Conservation (phyloP, 2,113 vertebrate species). For the Cyanocitta stelleri region DNA sequence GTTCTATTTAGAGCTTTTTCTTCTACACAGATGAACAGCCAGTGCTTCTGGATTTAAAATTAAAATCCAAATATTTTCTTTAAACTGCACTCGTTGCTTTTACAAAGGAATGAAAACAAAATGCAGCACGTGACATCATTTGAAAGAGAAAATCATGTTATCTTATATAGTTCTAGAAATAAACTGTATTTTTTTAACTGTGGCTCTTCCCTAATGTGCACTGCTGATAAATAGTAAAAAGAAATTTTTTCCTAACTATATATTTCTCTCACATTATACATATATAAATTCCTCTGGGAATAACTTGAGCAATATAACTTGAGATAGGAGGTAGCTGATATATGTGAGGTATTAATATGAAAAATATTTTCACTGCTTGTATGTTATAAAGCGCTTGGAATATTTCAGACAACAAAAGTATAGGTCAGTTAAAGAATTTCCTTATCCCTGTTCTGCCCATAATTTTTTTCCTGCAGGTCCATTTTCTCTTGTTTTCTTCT, state of each 20-base stretch:
- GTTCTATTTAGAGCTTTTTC: not conserved
- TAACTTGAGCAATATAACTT: slow-evolving; percentile 53
- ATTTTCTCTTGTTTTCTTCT: slow-evolving; percentile 32
- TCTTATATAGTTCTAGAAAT: slow-evolving; percentile 21
- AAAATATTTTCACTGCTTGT: slow-evolving; percentile 35
- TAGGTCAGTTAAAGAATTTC: not conserved
- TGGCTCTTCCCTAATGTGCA: not conserved
- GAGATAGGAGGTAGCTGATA: slow-evolving; percentile 42
- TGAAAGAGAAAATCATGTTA: slow-evolving; percentile 33
- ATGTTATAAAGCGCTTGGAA: slow-evolving; percentile 27
- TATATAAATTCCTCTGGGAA: slow-evolving; percentile 51
- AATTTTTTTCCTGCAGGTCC: not conserved
- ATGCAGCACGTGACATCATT: slow-evolving; percentile 23
- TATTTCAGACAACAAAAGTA: not conserved
- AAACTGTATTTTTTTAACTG: slow-evolving; percentile 24
- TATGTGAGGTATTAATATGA: slow-evolving; percentile 48
- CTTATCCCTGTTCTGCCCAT: not conserved
- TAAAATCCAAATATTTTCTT: slow-evolving; percentile 47
- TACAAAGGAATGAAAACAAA: slow-evolving; percentile 47
- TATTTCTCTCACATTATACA: slow-evolving; percentile 42
- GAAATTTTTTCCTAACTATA: slow-evolving; percentile 41
- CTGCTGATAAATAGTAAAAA: slow-evolving; percentile 47
- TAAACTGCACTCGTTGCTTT: not conserved
- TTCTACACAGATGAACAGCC: not conserved
- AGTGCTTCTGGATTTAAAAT: slow-evolving; percentile 30